Evolutionary conservation across 64 coral and sea anemone genomes (phyloP).

Genomic region (Platygyra sinensis): DNA sequence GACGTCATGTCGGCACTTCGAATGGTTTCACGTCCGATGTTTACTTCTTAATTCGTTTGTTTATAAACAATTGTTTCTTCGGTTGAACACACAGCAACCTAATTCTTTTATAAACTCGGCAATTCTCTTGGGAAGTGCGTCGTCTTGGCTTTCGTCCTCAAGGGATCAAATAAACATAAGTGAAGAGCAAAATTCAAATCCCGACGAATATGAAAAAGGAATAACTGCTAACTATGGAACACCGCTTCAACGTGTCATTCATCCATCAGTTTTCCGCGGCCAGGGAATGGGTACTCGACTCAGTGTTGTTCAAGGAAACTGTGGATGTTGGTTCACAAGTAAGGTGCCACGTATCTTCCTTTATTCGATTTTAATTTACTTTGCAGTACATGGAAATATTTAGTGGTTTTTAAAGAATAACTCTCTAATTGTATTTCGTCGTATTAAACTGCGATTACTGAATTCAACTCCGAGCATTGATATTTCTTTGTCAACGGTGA

Average conservation of each 20-base stretch:
- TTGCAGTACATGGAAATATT: no score
- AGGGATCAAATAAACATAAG: conserved; percentile 17
- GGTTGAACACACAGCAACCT: conserved; percentile 2
- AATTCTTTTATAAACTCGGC: background rate
- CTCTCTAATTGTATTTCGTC: no score
- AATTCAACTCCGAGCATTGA: no score
- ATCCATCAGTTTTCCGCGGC: background rate
- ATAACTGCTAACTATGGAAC: background rate
- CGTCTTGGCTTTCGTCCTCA: conserved; percentile 26
- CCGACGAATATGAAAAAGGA: background rate
- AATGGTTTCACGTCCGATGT: background rate
- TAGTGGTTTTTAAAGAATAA: no score
- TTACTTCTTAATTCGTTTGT: background rate
- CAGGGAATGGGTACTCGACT: background rate
- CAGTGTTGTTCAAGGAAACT: background rate
- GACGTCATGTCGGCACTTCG: background rate
- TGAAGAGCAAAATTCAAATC: background rate
- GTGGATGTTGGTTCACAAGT: conserved; percentile 1
- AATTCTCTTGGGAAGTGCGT: conserved; percentile 2
- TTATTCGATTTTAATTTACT: background rate
- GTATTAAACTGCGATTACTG: no score
- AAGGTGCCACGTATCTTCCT: background rate
- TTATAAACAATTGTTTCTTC: background rate
- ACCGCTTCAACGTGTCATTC: background rate
- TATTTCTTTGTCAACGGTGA: no score